Conservation (phyloP, 2,113 vertebrate genomes). For the Henicopernis longicauda region DNA sequence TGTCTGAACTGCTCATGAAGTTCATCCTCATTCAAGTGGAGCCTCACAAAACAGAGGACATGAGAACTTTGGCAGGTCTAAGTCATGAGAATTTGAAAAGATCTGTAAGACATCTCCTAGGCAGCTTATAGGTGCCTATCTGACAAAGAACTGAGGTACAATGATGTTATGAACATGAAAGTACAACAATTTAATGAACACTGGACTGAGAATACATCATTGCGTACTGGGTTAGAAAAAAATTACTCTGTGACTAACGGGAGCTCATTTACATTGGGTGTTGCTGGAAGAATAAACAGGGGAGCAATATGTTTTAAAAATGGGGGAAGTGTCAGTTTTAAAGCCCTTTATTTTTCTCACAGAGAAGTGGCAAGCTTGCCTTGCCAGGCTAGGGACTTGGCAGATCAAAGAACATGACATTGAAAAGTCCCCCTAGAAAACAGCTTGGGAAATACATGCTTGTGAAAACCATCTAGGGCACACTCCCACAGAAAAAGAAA, state of each 20-base stretch:
- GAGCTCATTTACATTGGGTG: not conserved
- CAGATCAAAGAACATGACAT: not conserved
- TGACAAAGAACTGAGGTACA: not conserved
- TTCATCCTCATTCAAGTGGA: not conserved
- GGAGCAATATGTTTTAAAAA: not conserved
- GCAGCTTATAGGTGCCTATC: not conserved
- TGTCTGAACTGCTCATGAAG: not conserved
- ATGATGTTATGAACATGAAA: not conserved
- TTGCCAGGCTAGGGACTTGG: not conserved
- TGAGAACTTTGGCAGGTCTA: not conserved
- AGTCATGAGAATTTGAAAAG: not conserved
- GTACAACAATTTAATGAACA: not conserved
- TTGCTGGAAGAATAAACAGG: not conserved
- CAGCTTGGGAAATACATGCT: not conserved
- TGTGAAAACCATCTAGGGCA: not conserved
- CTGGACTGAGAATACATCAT: not conserved
- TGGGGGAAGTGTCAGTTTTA: not conserved
- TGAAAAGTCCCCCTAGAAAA: not conserved
- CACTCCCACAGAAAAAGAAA: not conserved
- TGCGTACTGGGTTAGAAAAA: not conserved
- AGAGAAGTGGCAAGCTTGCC: not conserved
- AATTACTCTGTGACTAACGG: not conserved
- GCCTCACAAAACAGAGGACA: not conserved
- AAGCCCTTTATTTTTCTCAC: not conserved
- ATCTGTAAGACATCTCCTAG: not conserved